Conservation (phyloP, 2,113 vertebrate species). For the Paradisaea rubra region DNA sequence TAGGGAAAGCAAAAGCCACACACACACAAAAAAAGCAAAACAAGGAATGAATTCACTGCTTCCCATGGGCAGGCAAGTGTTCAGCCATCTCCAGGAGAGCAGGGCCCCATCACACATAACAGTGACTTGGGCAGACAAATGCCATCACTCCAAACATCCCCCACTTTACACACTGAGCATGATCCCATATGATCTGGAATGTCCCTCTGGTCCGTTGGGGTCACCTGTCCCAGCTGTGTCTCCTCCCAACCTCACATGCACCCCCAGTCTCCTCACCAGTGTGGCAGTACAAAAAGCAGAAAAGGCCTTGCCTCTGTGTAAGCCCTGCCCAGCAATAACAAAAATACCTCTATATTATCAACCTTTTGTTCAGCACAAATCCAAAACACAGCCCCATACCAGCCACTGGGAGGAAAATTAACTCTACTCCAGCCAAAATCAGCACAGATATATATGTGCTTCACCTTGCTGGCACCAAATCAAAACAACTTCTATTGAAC, state of each 20-base stretch:
- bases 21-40: accelerated
- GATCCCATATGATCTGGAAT: not conserved
- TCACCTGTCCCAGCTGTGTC: not conserved
- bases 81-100: not conserved
- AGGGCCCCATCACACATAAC: accelerated
- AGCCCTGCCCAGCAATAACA: not conserved
- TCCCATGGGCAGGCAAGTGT: not conserved
- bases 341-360: not conserved
- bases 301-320: not conserved
- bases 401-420: not conserved
- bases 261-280: not conserved
- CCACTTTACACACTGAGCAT: not conserved
- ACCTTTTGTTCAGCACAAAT: not conserved
- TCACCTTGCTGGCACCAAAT: not conserved
- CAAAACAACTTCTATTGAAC: not conserved
- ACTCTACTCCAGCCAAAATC: not conserved
- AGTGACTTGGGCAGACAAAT: not conserved
- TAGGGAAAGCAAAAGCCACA: not conserved
- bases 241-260: not conserved
- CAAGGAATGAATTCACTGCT: not conserved
- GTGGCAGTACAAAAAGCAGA: not conserved
- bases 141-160: not conserved
- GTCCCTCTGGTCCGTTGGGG: not conserved
- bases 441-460: too few relatives aligned
- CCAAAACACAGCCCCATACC: too few relatives aligned